Percentiles rank a stretch among this genome's conserved stretches.
These are phyloP conservation scores for Asobara japonica DNA, from an alignment of 1,140 invertebrate species.

Conservation along the genomic window DNA sequence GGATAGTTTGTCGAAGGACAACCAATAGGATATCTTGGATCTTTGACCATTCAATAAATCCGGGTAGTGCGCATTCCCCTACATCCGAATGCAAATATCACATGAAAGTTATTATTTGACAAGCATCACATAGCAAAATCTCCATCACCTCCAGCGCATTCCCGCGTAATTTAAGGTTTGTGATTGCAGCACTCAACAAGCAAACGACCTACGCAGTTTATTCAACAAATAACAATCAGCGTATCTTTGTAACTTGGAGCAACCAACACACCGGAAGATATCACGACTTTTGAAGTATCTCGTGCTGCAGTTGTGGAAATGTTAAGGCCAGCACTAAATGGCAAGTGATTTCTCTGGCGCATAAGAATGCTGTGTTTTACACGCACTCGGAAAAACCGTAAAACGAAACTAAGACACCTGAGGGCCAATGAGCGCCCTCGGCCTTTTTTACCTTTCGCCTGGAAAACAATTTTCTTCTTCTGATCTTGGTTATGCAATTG, in stretches of 20 bases:
- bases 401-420: background rate
- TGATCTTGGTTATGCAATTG: background rate
- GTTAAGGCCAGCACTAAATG: background rate
- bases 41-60: too few relatives aligned
- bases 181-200: too few relatives aligned
- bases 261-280: background rate
- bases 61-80: too few relatives aligned
- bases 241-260: background rate
- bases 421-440: background rate
- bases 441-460: background rate
- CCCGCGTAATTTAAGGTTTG: too few relatives aligned
- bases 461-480: background rate
- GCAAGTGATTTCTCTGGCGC: background rate
- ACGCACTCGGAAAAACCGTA: background rate
- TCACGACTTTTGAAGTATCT: background rate
- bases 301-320: background rate
- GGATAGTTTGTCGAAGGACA: too few relatives aligned
- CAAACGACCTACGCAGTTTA: too few relatives aligned
- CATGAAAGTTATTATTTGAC: too few relatives aligned
- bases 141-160: too few relatives aligned
- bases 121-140: too few relatives aligned
- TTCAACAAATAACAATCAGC: background rate
- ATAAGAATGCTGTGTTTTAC: background rate
- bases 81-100: too few relatives aligned
- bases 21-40: too few relatives aligned